Evolutionary conservation across 2,797 vertebrate species (phyloP).

Genomic region (Oceanodroma leucorhoa): DNA sequence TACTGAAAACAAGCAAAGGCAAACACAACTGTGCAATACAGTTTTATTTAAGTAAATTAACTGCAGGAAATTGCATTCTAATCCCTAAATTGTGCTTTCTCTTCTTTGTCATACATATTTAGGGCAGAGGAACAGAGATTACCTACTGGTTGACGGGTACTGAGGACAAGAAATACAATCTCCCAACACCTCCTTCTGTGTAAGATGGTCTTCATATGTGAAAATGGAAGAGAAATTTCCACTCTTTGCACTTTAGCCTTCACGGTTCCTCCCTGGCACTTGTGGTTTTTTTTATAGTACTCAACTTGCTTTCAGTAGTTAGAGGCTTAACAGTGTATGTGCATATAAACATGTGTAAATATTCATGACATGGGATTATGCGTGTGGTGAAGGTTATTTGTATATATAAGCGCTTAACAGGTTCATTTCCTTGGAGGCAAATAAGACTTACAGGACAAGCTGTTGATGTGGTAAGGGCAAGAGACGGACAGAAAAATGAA

Average conservation of each 20-base stretch:
- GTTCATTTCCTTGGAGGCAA: not conserved
- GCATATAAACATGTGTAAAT: not conserved
- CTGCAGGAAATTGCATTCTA: not conserved
- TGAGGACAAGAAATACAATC: slow-evolving; percentile 83
- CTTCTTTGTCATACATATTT: slow-evolving; percentile 41
- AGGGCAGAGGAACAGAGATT: slow-evolving; percentile 93
- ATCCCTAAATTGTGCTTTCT: not conserved
- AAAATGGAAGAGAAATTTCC: not conserved
- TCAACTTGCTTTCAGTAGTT: not conserved
- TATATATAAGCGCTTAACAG: not conserved
- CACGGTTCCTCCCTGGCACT: not conserved
- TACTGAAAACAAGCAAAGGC: not conserved
- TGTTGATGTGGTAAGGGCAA: not conserved
- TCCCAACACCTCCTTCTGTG: slow-evolving; percentile 89
- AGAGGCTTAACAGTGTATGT: not conserved
- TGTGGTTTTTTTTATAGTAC: not conserved
- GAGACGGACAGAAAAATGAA: not conserved
- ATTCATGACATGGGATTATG: not conserved
- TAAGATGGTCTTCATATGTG: slow-evolving; percentile 73
- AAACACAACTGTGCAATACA: not conserved
- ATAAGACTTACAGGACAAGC: not conserved
- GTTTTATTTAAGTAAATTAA: slow-evolving; percentile 2
- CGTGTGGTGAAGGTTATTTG: not conserved
- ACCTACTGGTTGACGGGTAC: slow-evolving; percentile 95
- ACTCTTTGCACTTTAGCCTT: not conserved